A percentile compares a stretch with the other conserved stretches of the same genome.
Evolutionary conservation across 2,113 vertebrate species (phyloP).

Genomic region (Bagarius yarrelli): DNA sequence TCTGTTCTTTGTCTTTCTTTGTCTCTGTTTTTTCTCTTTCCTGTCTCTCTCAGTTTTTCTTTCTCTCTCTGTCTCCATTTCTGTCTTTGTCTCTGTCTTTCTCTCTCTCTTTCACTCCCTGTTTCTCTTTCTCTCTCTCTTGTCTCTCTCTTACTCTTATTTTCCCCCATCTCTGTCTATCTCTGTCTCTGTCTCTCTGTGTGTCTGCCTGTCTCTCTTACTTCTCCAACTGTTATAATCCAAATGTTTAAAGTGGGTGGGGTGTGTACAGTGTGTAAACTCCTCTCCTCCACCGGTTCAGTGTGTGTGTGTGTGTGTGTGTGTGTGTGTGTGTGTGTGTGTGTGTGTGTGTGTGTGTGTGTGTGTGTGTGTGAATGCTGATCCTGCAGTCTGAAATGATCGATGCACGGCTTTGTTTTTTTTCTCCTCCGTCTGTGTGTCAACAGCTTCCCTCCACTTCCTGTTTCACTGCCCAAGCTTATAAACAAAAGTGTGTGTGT

Average conservation of each 20-base stretch:
- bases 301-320: constrained; percentile 29
- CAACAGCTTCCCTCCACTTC: constrained; percentile 23
- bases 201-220: not conserved
- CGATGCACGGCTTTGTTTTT: constrained; percentile 26
- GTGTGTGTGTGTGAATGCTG: constrained; percentile 5
- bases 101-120: too few relatives aligned
- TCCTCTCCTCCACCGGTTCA: too few relatives aligned
- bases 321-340: constrained; percentile 2
- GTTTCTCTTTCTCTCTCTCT: not conserved
- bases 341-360: not conserved
- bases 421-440: not conserved
- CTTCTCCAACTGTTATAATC: too few relatives aligned
- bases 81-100: too few relatives aligned
- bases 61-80: too few relatives aligned
- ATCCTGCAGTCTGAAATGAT: constrained; percentile 34
- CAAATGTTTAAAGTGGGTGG: too few relatives aligned
- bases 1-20: not conserved
- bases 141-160: not conserved
- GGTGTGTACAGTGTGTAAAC: too few relatives aligned
- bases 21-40: too few relatives aligned
- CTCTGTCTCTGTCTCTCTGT: not conserved
- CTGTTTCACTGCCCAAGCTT: constrained; percentile 12
- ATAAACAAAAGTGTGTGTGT: not conserved
- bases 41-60: too few relatives aligned
- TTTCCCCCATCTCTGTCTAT: not conserved